A percentile compares a stretch with the other conserved stretches of the same genome.
These are phyloP conservation scores for Conus canariensis DNA, from an alignment of 2,888 invertebrate genomes.

Conservation along the genomic window DNA sequence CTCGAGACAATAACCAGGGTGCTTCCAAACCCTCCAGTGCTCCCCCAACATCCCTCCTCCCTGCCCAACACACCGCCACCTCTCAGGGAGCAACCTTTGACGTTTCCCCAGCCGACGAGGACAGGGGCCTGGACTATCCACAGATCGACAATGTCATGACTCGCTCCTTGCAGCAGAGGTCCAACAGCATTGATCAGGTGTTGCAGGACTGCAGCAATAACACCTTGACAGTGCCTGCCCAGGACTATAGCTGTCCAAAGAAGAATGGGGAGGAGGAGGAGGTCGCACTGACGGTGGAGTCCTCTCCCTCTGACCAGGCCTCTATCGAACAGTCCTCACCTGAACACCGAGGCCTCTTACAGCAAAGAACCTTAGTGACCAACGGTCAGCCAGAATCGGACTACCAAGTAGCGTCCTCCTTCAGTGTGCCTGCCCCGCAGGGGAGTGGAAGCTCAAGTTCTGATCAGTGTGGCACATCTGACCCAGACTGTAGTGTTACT, in stretches of 20 bases:
- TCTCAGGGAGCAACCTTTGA: constrained; percentile 44
- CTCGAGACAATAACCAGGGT: constrained; percentile 43
- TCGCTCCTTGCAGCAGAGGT: constrained; percentile 58
- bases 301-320: background rate
- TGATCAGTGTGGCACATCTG: background rate
- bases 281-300: background rate
- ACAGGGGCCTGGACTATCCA: constrained; percentile 61
- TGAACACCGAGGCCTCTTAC: background rate
- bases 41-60: constrained; percentile 20
- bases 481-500: background rate
- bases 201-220: constrained; percentile 52
- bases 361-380: background rate
- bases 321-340: background rate
- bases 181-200: constrained; percentile 65
- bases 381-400: background rate
- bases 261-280: background rate
- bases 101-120: constrained; percentile 60
- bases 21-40: constrained; percentile 38
- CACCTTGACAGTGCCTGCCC: constrained; percentile 3
- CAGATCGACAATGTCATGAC: constrained; percentile 60
- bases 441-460: background rate
- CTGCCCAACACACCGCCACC: background rate
- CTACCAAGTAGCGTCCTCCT: background rate
- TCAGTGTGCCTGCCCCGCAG: background rate
- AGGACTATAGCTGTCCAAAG: background rate